Evolutionary conservation across 2,113 vertebrate species (phyloP), one percentile per base, ranked within the genome.

Genomic region (Nerophis lumbriciformis): DNA sequence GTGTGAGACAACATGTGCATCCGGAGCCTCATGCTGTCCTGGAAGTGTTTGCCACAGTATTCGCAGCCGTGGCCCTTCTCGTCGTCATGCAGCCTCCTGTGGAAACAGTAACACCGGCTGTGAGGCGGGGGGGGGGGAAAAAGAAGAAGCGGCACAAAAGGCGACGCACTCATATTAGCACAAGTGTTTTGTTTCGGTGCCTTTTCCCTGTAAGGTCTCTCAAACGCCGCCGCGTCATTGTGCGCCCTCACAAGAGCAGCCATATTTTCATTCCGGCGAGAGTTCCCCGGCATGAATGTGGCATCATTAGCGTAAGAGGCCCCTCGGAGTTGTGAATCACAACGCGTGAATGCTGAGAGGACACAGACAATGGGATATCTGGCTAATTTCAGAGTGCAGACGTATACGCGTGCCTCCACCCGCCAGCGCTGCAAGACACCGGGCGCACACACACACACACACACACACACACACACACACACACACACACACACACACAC

Each of bases 1-100:
- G 97, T 93, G 87, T 99, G 97, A 86, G 95, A 97, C 88, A 99
- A 86, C 93, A 98, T 94, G 91, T 99, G 97, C 96, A 99, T 98
- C 83, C 97, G 90, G 59, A 98, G 93, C 36, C 97, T 92, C 87
- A 99, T 91, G 87, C 94, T 99, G 88, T 99, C 97, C 90, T 98
- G 91, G 90, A 99, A 98, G 72, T 94, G 90, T 85, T 98, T 99
- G 73, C 97, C 96, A 21, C 97, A 99, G 82, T 94, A 91, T 75
- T 98, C 96, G 16, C 97, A 99, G 83, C 94, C 94, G 7, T 97
- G 98, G 0, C 94, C 97, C 91, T 95, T 97, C 91, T 98, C 95
- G 48, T 93, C 93, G 48, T 92, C 94, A 83, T 99, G 96, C 78
- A 98, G 92, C 85, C 95, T 95, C 93, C 96, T 99, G 77, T 65